Evolutionary conservation across 2,797 vertebrate species (phyloP).

Genomic region (Ctenochaetus hawaiiensis): DNA sequence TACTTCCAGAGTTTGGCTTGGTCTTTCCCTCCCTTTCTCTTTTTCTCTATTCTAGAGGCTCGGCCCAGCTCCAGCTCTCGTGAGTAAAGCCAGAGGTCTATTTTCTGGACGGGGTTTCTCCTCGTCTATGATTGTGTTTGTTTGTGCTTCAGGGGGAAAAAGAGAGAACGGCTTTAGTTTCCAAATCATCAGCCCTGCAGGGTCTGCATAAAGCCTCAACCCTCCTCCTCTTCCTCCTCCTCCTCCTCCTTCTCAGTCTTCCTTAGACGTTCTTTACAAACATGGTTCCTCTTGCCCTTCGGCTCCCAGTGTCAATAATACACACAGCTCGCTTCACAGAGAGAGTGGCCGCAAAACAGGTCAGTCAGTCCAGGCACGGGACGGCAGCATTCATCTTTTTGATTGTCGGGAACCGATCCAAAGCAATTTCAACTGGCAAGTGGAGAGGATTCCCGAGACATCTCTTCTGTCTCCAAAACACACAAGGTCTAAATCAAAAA

Average conservation of each 20-base stretch:
- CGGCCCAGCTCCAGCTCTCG: conserved; percentile 62
- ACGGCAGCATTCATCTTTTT: conserved; percentile 71
- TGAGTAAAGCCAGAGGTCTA: conserved; percentile 77
- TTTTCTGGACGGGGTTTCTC: conserved; percentile 73
- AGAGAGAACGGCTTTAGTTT: conserved; percentile 71
- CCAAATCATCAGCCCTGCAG: conserved; percentile 69
- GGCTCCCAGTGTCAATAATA: conserved; percentile 66
- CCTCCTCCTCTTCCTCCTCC: conserved; percentile 45
- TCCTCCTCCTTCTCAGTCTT: conserved; percentile 40
- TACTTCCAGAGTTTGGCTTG: conserved; percentile 73
- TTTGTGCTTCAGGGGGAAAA: conserved; percentile 76
- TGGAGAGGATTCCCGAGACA: conserved; percentile 82
- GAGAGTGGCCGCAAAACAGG: conserved; percentile 58
- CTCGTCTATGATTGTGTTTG: conserved; percentile 81
- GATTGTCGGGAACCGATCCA: conserved; percentile 80
- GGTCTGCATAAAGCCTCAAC: conserved; percentile 58
- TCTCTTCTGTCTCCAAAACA: conserved; percentile 84
- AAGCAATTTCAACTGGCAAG: conserved; percentile 83
- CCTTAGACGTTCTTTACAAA: conserved; percentile 62
- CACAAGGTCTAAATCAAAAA: conserved; percentile 82
- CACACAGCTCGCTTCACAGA: conserved; percentile 35
- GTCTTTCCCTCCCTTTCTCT: conserved; percentile 40
- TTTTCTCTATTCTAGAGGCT: conserved; percentile 60
- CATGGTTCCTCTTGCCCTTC: conserved; percentile 61
- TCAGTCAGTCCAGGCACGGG: conserved; percentile 64